Conservation (phyloP, 2,797 vertebrate species). For the Acanthurus lineatus region DNA sequence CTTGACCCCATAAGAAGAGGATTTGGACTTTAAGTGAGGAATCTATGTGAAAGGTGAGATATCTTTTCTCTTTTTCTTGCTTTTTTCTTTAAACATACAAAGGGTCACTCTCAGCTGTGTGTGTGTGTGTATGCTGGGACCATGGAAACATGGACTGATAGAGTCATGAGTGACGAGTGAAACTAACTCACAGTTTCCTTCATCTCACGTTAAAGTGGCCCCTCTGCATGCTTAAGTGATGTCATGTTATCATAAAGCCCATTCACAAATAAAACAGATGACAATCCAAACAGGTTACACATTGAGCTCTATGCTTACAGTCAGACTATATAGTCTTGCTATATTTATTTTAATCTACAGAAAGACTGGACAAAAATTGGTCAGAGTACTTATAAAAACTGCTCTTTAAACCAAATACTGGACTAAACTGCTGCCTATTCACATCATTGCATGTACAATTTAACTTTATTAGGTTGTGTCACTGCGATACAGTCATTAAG, state of each 20-base stretch:
- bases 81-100: constrained; percentile 65
- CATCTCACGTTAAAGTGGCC: constrained; percentile 7
- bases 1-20: constrained; percentile 83
- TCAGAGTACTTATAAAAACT: not conserved
- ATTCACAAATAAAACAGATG: constrained; percentile 14
- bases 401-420: not conserved
- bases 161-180: not conserved
- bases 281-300: not conserved
- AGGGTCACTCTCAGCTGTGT: constrained; percentile 42
- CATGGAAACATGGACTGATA: constrained; percentile 56
- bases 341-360: constrained; percentile 2
- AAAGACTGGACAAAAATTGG: not conserved
- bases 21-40: constrained; percentile 86
- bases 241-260: constrained; percentile 19
- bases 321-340: too few species aligned
- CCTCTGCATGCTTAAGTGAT: constrained; percentile 14
- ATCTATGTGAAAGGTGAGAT: constrained; percentile 86
- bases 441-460: not conserved
- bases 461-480: not conserved
- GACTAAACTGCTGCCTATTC: not conserved
- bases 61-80: constrained; percentile 60
- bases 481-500: constrained; percentile 2
- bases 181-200: constrained; percentile 31
- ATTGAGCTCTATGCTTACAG: not conserved
- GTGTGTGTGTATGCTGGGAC: constrained; percentile 44